Evolutionary conservation across 2,888 invertebrate species (phyloP), one percentile per base, ranked within the genome.

Genomic region (Opisthograptis luteolata): DNA sequence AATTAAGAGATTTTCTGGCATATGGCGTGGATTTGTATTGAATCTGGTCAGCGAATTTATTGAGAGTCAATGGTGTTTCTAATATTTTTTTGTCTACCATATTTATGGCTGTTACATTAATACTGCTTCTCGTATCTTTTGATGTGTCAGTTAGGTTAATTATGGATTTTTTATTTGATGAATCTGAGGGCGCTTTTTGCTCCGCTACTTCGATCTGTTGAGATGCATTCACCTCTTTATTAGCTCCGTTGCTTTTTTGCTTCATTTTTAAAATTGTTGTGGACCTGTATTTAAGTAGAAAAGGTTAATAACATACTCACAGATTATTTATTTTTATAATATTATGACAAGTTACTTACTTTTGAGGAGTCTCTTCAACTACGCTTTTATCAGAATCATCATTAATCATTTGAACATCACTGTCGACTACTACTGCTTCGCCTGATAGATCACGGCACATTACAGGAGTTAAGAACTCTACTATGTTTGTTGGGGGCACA

Each of bases 311-410:
- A 10, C 10, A 10, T 27, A 10, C 1, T 9, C n/a, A 25, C 4
- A 25, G 2, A 8, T 3, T 25, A 10, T n/a, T n/a, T n/a, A 9
- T 2, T 2, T 25, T 2, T 25, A 9, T 3, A 3, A 25, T 3
- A 25, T 10, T 25, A 9, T 9, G 25, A 20, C 14, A 20, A 22
- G 13, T 1, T 22, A 73, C 80, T 56, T 71, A 91, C 91, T 90
- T 90, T 64, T 91, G 90, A 46, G 91, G 91, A 40, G 91, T 91
- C 48, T 90, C 91, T 66, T 91, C 91, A 14, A 90, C 86, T 17
- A 90, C 72, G 66, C 85, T 84, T 52, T 70, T 76, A 56, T 86
- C 87, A 25, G 79, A 84, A 55, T 80, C 84, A 51, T 84, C 81
- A 58, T 75, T 66, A 6, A 70, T 63, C 2, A 68, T 45, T 28